phyloP scores from a whole-genome alignment of 2,888 invertebrate species.

The Ochropleura leucogaster region DNA sequence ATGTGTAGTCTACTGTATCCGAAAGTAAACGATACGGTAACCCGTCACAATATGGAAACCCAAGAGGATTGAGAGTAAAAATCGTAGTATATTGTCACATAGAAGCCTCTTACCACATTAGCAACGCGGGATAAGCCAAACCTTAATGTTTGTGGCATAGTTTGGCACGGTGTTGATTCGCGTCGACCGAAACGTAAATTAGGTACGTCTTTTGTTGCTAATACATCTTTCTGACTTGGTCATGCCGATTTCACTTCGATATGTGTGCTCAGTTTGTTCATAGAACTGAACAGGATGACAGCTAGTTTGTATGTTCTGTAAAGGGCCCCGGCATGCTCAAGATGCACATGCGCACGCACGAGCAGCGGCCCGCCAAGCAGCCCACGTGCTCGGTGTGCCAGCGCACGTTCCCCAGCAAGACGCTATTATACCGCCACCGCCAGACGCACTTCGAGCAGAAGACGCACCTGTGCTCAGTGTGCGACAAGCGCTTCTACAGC shows the following conservation, averaged over 20 bases:
- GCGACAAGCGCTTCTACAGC: constrained; percentile 88
- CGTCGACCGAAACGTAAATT: neutral
- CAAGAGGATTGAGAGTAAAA: neutral
- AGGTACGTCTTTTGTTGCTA: neutral
- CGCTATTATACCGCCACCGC: constrained; percentile 91
- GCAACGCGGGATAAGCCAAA: neutral
- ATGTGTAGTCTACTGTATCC: neutral
- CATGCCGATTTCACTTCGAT: neutral
- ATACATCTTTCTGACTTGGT: neutral
- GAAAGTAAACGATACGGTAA: neutral
- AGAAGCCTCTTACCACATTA: neutral
- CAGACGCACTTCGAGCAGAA: constrained; percentile 92
- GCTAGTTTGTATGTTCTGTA: neutral
- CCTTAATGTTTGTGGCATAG: neutral
- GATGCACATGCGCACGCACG: constrained; percentile 92
- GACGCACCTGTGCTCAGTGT: constrained; percentile 86
- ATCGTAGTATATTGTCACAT: neutral
- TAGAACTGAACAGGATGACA: neutral
- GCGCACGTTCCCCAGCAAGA: constrained; percentile 91
- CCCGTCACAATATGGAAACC: too few species aligned
- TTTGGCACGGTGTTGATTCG: neutral
- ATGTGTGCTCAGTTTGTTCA: neutral
- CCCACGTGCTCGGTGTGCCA: constrained; percentile 92
- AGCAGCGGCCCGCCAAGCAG: constrained; percentile 89
- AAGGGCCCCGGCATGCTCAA: constrained; percentile 92